Percentiles rank a stretch among this genome's conserved stretches.
Conservation (phyloP, 2,113 vertebrate species). For the Ochotona princeps region DNA sequence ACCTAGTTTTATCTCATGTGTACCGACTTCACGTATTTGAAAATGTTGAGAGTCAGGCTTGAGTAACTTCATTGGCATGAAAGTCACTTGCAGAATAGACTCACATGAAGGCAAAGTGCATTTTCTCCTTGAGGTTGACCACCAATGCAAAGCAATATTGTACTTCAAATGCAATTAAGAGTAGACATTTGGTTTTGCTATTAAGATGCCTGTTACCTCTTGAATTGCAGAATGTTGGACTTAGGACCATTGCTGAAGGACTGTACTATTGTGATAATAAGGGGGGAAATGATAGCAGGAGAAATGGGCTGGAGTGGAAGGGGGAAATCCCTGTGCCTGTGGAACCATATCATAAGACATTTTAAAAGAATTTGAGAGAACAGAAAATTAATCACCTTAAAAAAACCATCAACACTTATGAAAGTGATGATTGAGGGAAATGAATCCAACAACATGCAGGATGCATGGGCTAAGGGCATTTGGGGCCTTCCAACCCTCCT, state of each 20-base stretch:
- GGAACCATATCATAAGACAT: too few species aligned
- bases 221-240: too few species aligned
- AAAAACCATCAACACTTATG: neutral
- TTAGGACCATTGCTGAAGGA: too few species aligned
- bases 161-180: too few species aligned
- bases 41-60: neutral
- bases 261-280: too few species aligned
- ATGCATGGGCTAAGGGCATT: neutral
- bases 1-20: neutral
- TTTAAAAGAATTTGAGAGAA: neutral
- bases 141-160: neutral
- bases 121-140: neutral
- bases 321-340: too few species aligned
- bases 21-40: neutral
- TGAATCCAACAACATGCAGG: neutral
- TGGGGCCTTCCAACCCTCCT: neutral
- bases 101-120: neutral
- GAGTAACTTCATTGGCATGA: neutral
- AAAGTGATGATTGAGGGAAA: conserved; percentile 15
- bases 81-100: neutral
- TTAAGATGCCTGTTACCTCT: too few species aligned
- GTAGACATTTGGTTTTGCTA: too few species aligned
- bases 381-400: neutral
- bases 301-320: too few species aligned
- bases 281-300: too few species aligned